Base-by-base conservation (phyloP, 2,888 invertebrate species). In the Nomada goodeniana region DNA sequence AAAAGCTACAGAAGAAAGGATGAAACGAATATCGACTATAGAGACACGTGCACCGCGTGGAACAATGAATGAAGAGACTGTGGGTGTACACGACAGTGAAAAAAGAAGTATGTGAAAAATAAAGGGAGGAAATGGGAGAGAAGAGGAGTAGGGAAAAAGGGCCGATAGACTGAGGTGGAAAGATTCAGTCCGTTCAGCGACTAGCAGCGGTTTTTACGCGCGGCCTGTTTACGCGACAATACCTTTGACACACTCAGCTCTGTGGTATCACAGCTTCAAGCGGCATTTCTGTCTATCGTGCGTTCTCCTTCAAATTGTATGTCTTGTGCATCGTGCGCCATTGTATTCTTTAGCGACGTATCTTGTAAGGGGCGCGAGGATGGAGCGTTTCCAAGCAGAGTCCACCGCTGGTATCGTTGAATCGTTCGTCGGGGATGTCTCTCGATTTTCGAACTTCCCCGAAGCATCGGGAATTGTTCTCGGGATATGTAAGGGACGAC, bases 211-310 rank as follows among this genome's bases (percentile, higher is more conserved):
- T 86, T 88, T 89, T 89, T 90, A 84, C 84, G 67, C 83, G 79
- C 77, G 84, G 80, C 77, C 78, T 88, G 84, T 89, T 89, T 89
- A 88, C 82, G 85, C 79, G 83, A 85, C 85, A 87, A 89, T 89
- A 87, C 83, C 74, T 80, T 85, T 79, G 82, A 76, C 82, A 80
- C 86, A 79, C 80, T 80, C 82, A 67, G 80, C 78, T 79, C 73
- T 47, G 69, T 55, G 72, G 63, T 63, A 65, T 72, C 74, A 59
- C 68, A 74, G 60, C 70, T 76, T 59, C 67, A 67, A 82, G 75
- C 79, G 74, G 83, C 74, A 71, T 83, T 88, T 88, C 83, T 83
- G 82, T 87, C 86, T 63, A 63, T 44, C 65, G 74, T 55, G 70
- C 69, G 83, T 69, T 73, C 76, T 52, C 50, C 71, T 60, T 64